Percentiles rank a stretch among this genome's conserved stretches.
These are phyloP conservation scores for Falco columbarius DNA, from an alignment of 2,797 vertebrate genomes.

Conservation along the genomic window DNA sequence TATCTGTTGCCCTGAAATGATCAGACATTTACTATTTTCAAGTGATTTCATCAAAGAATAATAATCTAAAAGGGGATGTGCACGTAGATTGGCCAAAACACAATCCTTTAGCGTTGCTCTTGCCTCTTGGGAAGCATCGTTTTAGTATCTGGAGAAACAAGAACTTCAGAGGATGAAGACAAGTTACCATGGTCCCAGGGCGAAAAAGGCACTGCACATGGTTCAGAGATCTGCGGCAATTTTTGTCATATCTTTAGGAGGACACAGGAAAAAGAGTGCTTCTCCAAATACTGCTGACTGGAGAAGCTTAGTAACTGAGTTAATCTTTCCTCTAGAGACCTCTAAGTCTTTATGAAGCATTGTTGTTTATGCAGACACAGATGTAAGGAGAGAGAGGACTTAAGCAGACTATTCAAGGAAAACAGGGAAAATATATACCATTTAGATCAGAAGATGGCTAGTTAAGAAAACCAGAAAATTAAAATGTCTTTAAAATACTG, in stretches of 20 bases:
- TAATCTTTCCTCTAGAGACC: constrained; percentile 5
- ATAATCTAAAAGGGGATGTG: background rate
- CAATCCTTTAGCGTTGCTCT: background rate
- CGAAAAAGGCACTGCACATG: background rate
- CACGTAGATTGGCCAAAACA: background rate
- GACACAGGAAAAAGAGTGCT: background rate
- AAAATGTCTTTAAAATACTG: background rate
- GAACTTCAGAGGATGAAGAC: background rate
- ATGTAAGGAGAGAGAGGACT: background rate
- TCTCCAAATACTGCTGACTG: background rate
- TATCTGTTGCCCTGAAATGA: background rate
- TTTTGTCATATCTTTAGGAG: background rate
- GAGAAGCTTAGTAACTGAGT: background rate
- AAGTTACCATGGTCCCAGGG: background rate
- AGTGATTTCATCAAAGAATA: background rate
- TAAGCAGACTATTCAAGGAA: background rate
- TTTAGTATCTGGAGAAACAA: background rate
- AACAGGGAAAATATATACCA: background rate
- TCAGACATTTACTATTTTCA: background rate
- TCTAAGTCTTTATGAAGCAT: background rate
- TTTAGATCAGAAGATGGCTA: background rate
- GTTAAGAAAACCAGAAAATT: background rate
- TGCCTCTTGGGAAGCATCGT: background rate
- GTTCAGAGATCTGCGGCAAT: background rate
- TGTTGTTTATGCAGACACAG: background rate